A percentile compares a stretch with the other conserved stretches of the same genome.
These are phyloP conservation scores for Urosaurus nigricauda DNA, from an alignment of 2,797 vertebrate species.

Conservation along the genomic window DNA sequence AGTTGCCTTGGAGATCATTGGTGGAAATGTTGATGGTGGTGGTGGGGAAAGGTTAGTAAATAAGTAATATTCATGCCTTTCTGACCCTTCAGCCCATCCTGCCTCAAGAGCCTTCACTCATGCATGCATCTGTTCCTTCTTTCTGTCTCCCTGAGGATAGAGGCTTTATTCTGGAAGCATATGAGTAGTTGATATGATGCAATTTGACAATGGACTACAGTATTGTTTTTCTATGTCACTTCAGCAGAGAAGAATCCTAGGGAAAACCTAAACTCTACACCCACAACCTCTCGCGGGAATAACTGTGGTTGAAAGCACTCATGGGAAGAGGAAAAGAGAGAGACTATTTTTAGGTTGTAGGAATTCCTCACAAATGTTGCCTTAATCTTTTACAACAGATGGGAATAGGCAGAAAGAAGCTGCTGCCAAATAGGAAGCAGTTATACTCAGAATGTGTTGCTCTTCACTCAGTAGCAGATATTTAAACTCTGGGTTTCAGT, in stretches of 20 bases:
- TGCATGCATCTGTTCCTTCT: background rate
- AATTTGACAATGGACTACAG: constrained; percentile 12
- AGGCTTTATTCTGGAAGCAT: constrained; percentile 15
- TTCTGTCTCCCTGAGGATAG: constrained; percentile 1
- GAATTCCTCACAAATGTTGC: background rate
- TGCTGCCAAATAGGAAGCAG: background rate
- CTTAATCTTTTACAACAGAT: background rate
- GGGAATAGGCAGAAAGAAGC: background rate
- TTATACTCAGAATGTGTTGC: no score
- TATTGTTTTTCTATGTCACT: background rate
- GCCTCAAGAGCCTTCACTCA: constrained; percentile 12
- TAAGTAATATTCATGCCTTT: background rate
- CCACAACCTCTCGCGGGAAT: background rate
- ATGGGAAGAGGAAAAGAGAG: background rate
- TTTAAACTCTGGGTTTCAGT: no score
- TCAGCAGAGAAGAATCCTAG: constrained; percentile 7
- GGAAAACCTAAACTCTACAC: background rate
- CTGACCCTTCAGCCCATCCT: background rate
- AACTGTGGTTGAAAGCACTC: background rate
- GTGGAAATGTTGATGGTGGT: background rate
- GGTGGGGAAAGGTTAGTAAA: background rate
- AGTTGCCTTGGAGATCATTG: background rate
- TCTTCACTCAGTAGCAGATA: background rate
- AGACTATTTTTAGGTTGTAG: background rate
- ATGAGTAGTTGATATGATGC: background rate